Percentiles rank a stretch among this genome's conserved stretches.
Conservation (phyloP, 64 coral and sea anemone species). For the Porites australiensis region DNA sequence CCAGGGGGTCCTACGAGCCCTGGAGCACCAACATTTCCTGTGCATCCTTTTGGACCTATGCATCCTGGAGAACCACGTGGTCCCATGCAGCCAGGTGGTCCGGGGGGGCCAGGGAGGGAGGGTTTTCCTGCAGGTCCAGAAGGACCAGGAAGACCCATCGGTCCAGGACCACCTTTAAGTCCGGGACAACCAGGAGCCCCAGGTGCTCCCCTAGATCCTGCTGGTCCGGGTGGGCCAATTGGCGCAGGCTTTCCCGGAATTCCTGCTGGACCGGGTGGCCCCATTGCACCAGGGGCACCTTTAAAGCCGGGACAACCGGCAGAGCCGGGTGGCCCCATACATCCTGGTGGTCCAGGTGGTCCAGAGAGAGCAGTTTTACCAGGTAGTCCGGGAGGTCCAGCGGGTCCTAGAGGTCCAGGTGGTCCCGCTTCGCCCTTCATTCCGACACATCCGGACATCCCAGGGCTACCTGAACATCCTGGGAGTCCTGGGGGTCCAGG, state of each 20-base stretch:
- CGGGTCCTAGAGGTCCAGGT: constrained; percentile 46
- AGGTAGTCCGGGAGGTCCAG: constrained; percentile 61
- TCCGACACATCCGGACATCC: constrained; percentile 30
- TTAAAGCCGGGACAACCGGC: constrained; percentile 60
- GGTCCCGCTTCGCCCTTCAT: constrained; percentile 1
- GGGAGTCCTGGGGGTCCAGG: constrained; percentile 14
- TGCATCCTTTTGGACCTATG: constrained; percentile 5
- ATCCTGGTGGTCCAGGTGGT: constrained; percentile 65
- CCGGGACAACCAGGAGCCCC: constrained; percentile 41
- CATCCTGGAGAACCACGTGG: constrained; percentile 11
- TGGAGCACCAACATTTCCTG: not conserved
- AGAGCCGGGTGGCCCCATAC: constrained; percentile 47
- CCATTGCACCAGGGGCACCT: constrained; percentile 55
- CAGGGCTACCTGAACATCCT: constrained; percentile 21
- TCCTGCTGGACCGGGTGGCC: constrained; percentile 64
- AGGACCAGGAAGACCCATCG: constrained; percentile 39
- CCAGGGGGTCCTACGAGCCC: constrained; percentile 43
- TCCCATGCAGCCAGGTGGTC: constrained; percentile 28
- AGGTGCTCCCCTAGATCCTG: constrained; percentile 51
- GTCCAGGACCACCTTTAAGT: constrained; percentile 5
- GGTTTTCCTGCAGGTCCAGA: constrained; percentile 41
- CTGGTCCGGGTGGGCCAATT: constrained; percentile 65
- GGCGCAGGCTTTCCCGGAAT: constrained; percentile 52
- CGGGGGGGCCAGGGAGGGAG: constrained; percentile 25
- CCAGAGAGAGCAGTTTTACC: constrained; percentile 66